Conservation (phyloP, 2,113 vertebrate species). For the Marcusenius ussheri region DNA sequence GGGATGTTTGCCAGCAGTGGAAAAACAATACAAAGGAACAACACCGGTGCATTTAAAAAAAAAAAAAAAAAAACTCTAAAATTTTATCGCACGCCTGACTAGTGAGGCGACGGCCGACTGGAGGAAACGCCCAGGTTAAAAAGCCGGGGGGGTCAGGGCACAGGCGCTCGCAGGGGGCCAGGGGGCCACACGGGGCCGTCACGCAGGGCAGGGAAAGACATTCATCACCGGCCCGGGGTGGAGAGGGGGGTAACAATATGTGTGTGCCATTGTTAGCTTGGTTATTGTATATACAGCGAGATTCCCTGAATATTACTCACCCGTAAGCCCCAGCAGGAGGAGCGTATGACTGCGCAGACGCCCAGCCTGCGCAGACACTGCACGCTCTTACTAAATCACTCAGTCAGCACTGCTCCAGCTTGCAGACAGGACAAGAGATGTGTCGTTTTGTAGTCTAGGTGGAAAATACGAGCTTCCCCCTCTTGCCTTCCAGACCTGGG, state of each 20-base stretch:
- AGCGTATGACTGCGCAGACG: not conserved
- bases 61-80: slow-evolving; percentile 12
- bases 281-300: slow-evolving; percentile 43
- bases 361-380: not conserved
- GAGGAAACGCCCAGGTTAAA: slow-evolving; percentile 26
- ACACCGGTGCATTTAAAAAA: not conserved
- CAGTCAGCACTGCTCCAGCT: not conserved
- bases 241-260: slow-evolving; percentile 43
- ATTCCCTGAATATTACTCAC: slow-evolving; percentile 33
- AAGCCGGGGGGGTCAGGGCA: slow-evolving; percentile 46
- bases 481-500: not conserved
- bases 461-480: not conserved
- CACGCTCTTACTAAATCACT: slow-evolving; percentile 4
- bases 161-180: slow-evolving; percentile 33
- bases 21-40: slow-evolving; percentile 24
- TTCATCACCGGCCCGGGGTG: slow-evolving; percentile 45
- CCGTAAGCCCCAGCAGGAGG: slow-evolving; percentile 36
- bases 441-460: not conserved
- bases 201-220: slow-evolving; percentile 48
- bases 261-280: slow-evolving; percentile 51
- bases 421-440: not conserved
- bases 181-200: slow-evolving; percentile 44
- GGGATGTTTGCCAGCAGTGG: slow-evolving; percentile 22
- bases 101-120: not conserved
- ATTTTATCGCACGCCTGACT: not conserved